phyloP scores from a whole-genome alignment of 2,888 invertebrate species.

The Epinotia ramella region DNA sequence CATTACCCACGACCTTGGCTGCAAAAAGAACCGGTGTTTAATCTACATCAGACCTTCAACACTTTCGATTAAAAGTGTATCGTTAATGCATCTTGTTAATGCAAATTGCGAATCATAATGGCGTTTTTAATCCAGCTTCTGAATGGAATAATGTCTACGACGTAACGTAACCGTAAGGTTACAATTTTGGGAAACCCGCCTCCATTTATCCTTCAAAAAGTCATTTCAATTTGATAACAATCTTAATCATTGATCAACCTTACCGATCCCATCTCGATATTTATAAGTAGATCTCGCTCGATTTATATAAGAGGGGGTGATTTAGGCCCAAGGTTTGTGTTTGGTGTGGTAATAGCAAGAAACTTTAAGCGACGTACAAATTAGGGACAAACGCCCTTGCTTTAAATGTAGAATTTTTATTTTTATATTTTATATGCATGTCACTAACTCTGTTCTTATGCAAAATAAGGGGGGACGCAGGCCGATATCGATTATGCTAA shows the following conservation, averaged over 20 bases:
- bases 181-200: background rate
- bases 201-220: background rate
- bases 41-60: constrained; percentile 38
- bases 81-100: constrained; percentile 39
- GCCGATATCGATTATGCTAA: constrained; percentile 28
- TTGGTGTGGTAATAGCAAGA: too few species aligned
- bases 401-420: too few species aligned
- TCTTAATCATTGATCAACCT: background rate
- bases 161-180: background rate
- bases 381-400: too few species aligned
- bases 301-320: background rate
- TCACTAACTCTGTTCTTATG: background rate
- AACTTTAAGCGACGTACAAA: too few species aligned
- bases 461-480: background rate
- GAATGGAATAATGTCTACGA: background rate
- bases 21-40: constrained; percentile 34
- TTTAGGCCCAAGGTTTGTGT: too few species aligned
- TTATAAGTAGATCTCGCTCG: background rate
- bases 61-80: constrained; percentile 39
- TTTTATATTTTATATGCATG: too few species aligned
- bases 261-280: background rate
- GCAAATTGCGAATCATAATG: constrained; percentile 37
- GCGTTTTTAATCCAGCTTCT: background rate
- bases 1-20: constrained; percentile 35
- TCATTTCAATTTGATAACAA: background rate